phyloP scores from a whole-genome alignment of 2,888 invertebrate genomes.

The Molorchus minor region DNA sequence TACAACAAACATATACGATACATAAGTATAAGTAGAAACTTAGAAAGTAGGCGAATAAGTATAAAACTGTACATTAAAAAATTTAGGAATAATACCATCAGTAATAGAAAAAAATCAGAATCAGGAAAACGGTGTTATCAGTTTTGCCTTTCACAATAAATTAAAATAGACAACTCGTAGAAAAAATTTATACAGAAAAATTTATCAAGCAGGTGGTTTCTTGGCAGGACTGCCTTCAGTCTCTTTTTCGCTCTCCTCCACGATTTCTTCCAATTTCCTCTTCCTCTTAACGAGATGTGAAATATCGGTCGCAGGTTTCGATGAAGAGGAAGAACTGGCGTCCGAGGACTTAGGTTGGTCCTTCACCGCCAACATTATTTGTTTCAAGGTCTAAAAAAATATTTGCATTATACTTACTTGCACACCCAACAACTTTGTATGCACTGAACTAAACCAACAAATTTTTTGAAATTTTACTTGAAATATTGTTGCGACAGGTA shows the following conservation, averaged over 20 bases:
- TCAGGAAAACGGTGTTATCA: too few species aligned
- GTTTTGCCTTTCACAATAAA: too few species aligned
- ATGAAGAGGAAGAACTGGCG: slow-evolving; percentile 36
- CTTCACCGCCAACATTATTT: slow-evolving; percentile 36
- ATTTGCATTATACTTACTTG: slow-evolving; percentile 8
- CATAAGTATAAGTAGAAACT: too few species aligned
- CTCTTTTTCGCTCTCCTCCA: slow-evolving; percentile 62
- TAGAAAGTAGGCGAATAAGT: too few species aligned
- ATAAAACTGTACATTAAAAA: too few species aligned
- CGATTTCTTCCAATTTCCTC: slow-evolving; percentile 71
- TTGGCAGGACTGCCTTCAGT: slow-evolving; percentile 67
- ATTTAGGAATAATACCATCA: too few species aligned
- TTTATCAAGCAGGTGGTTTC: slow-evolving; percentile 63
- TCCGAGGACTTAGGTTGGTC: slow-evolving; percentile 18
- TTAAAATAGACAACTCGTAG: too few species aligned
- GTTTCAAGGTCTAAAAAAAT: slow-evolving; percentile 43
- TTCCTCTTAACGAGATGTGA: slow-evolving; percentile 84
- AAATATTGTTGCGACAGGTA: too few species aligned
- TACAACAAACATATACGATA: not conserved
- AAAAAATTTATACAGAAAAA: not conserved
- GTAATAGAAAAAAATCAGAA: too few species aligned
- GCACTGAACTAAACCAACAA: too few species aligned
- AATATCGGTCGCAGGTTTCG: slow-evolving; percentile 77
- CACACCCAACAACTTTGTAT: too few species aligned
- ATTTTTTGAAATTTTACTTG: too few species aligned